Evolutionary conservation across 2,888 invertebrate species (phyloP), one percentile per base, ranked within the genome.

Genomic region (Leptothorax acervorum): DNA sequence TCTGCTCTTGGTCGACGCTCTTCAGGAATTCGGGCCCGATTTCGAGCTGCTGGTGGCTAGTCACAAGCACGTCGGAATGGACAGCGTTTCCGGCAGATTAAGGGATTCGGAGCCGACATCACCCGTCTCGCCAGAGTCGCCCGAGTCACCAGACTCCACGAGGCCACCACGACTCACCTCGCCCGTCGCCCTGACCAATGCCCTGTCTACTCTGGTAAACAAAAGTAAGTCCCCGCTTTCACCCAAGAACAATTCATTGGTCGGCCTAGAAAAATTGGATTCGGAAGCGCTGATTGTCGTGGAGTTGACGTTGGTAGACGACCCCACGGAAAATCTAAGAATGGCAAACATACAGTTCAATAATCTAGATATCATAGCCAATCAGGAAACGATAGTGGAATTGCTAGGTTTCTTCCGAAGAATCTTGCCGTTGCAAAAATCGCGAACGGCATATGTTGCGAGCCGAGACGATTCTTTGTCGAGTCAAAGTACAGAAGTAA

Each of bases 341-440:
- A 97, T 98, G 70, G 98, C 98, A 0, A 98, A 98, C 92, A 97
- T 99, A 91, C 97, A 98, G 90, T 99, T 99, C 93, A 99, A 99
- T 93, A 99, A 98, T 94, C 95, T 99, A 89, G 99, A 99, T 94
- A 97, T 99, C 79, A 99, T 99, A 87, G 99, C 99, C 0, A 99
- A 99, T 95, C 99, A 99, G 94, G 99, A 99, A 95, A 99, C 99
- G 0, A 97, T 99, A 88, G 98, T 99, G 12, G 99, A 99, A 94
- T 95, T 99, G 84, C 96, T 99, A 89, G 98, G 98, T n/a, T 99
- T 99, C 93, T 96, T 97, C 4, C 97, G 97, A 91, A 96, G 98
- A 73, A 96, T 98, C 3, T 96, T 96, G 85, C 96, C 96, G 0
- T 76, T 92, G 0, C 88, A 88, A 1, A 94, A 94, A 71, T 83